A percentile compares a stretch with the other conserved stretches of the same genome.
Evolutionary conservation across 2,113 vertebrate genomes (phyloP).

Genomic region (Triplophysa dalaica): DNA sequence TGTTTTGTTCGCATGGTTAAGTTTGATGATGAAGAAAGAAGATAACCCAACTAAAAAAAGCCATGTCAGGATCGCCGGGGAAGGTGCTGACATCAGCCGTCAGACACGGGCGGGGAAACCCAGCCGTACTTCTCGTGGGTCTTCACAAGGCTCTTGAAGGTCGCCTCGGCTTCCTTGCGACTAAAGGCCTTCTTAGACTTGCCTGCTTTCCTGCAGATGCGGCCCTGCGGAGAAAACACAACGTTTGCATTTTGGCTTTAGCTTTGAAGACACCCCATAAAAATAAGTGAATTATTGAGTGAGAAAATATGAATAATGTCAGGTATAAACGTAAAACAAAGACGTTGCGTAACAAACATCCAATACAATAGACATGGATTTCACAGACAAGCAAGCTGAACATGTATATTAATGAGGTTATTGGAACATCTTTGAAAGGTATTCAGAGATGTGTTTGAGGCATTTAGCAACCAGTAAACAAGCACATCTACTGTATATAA

Average conservation of each 20-base stretch:
- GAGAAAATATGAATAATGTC: no score
- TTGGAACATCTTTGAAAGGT: no score
- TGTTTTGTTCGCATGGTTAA: slow-evolving; percentile 60
- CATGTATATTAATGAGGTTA: no score
- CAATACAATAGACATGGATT: no score
- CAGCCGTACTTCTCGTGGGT: slow-evolving; percentile 99
- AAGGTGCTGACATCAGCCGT: slow-evolving; percentile 81
- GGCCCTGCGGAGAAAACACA: slow-evolving; percentile 78
- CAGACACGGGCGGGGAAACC: slow-evolving; percentile 96
- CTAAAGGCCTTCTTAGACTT: slow-evolving; percentile 99
- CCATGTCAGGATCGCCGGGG: slow-evolving; percentile 31
- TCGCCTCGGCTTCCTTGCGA: slow-evolving; percentile 97
- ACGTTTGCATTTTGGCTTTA: not conserved
- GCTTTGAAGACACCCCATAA: not conserved
- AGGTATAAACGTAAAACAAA: no score
- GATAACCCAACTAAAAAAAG: slow-evolving; percentile 48
- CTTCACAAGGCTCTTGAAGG: slow-evolving; percentile 99
- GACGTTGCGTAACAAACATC: no score
- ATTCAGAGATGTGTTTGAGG: no score
- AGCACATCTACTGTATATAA: no score
- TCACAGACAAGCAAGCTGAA: no score
- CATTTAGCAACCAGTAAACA: no score
- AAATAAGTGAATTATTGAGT: no score
- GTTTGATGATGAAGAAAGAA: slow-evolving; percentile 56
- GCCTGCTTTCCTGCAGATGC: slow-evolving; percentile 98